phyloP scores from a whole-genome alignment of 2,113 vertebrate genomes.

The Pedionomus torquatus region DNA sequence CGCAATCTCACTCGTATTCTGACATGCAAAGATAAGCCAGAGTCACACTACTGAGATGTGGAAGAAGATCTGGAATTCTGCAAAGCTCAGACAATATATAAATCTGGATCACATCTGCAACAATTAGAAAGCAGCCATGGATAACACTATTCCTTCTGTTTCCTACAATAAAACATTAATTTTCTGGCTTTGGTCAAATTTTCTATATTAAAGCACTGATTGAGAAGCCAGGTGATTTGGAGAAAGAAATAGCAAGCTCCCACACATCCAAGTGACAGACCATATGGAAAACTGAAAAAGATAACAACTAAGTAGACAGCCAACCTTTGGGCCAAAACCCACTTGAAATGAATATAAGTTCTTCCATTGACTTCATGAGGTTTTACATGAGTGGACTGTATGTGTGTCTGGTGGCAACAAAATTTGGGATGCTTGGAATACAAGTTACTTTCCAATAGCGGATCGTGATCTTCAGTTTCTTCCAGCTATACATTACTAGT shows the following conservation, averaged over 20 bases:
- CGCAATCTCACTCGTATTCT: neutral
- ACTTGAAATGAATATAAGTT: neutral
- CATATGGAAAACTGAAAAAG: neutral
- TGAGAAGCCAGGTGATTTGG: neutral
- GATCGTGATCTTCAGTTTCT: neutral
- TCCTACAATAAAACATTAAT: neutral
- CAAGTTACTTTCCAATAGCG: neutral
- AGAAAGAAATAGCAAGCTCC: neutral
- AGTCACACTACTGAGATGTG: neutral
- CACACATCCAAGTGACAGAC: neutral
- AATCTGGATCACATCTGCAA: neutral
- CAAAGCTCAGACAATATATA: neutral
- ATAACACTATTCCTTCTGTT: neutral
- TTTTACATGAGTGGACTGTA: neutral
- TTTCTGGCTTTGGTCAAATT: neutral
- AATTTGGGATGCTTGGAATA: neutral
- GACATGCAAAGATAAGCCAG: neutral
- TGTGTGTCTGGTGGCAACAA: neutral
- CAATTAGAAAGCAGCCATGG: neutral
- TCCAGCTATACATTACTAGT: neutral
- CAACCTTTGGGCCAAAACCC: neutral
- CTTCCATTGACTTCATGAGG: neutral
- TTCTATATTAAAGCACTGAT: neutral
- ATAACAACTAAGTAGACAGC: neutral
- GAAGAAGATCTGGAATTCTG: neutral